phyloP scores from a whole-genome alignment of 2,113 vertebrate species.

The Lophius piscatorius region DNA sequence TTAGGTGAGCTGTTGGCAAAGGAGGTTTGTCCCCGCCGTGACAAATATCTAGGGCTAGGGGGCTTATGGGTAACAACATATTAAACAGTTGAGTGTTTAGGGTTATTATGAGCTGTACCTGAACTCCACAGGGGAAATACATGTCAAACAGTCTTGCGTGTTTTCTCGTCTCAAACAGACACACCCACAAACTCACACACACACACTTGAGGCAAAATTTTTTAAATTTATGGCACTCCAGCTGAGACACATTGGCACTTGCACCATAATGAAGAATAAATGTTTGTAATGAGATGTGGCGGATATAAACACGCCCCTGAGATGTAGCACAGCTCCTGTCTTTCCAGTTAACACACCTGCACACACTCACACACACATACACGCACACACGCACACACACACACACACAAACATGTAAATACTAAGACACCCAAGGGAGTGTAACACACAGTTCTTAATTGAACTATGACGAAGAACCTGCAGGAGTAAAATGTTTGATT shows the following conservation, averaged over 20 bases:
- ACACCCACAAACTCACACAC: neutral
- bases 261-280: slow-evolving; percentile 37
- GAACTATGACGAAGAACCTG: slow-evolving; percentile 49
- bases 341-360: neutral
- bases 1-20: too few relatives aligned
- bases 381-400: slow-evolving; percentile 3
- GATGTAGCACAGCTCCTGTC: slow-evolving; percentile 9
- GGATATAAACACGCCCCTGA: slow-evolving; percentile 25
- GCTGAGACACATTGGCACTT: neutral
- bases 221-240: neutral
- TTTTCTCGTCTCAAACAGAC: neutral
- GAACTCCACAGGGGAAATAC: neutral
- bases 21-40: too few relatives aligned
- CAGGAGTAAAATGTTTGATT: slow-evolving; percentile 18
- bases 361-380: neutral
- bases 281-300: slow-evolving; percentile 39
- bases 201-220: too few relatives aligned
- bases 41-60: too few relatives aligned
- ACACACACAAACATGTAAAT: slow-evolving; percentile 10
- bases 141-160: neutral
- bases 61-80: too few relatives aligned
- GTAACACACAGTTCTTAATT: slow-evolving; percentile 50
- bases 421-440: slow-evolving; percentile 22
- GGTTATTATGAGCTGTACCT: neutral
- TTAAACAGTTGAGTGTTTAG: too few relatives aligned